These are phyloP conservation scores for Rhagium mordax DNA, from an alignment of 2,888 invertebrate species.

Conservation along the genomic window DNA sequence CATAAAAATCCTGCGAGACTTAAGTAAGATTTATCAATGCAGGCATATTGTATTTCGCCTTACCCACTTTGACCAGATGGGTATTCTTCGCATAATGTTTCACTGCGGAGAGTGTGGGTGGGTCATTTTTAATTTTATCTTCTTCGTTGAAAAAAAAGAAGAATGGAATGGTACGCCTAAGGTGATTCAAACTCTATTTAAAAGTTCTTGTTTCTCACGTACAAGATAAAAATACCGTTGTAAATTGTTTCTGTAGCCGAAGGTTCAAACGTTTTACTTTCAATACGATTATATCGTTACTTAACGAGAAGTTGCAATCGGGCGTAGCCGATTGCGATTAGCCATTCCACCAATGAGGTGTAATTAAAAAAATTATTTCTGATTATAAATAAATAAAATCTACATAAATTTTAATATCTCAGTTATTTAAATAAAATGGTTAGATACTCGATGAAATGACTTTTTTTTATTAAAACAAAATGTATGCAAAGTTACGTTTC, in stretches of 20 bases:
- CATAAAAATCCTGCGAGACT: conserved; percentile 1
- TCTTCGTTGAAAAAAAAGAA: neutral
- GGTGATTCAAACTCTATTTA: neutral
- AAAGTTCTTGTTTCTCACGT: neutral
- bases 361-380: no score
- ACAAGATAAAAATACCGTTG: neutral
- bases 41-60: conserved; percentile 7
- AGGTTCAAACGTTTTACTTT: neutral
- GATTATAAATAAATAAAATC: no score
- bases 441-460: no score
- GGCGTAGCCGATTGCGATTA: no score
- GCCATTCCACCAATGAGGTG: no score
- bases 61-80: conserved; percentile 12
- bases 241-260: neutral
- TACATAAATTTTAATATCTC: no score
- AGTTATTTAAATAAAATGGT: no score
- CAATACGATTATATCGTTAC: neutral
- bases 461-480: no score
- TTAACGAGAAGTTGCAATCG: no score
- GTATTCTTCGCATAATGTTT: conserved; percentile 12
- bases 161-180: neutral
- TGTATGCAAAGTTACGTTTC: no score
- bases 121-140: conserved; percentile 16
- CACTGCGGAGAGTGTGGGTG: conserved; percentile 2
- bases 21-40: conserved; percentile 20